Evolutionary conservation across 2,797 vertebrate genomes (phyloP).

Genomic region (Sebastolobus altivelis): DNA sequence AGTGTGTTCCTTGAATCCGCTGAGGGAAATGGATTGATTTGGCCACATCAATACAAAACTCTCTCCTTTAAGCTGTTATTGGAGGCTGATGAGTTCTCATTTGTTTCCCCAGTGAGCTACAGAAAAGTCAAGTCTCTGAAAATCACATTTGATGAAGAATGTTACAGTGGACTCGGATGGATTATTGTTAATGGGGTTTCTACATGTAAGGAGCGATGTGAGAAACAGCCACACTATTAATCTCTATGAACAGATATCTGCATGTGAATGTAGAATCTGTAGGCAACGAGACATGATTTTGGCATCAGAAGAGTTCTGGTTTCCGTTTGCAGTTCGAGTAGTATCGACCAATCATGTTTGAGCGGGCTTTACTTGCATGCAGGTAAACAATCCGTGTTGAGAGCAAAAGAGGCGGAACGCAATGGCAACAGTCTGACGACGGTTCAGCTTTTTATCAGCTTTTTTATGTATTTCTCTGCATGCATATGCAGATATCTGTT

Average conservation of each 20-base stretch:
- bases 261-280: background rate
- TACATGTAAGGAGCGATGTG: background rate
- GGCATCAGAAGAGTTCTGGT: background rate
- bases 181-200: background rate
- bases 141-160: conserved; percentile 3
- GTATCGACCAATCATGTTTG: background rate
- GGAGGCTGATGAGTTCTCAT: background rate
- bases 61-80: background rate
- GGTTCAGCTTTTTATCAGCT: too few species aligned
- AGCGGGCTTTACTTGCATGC: background rate
- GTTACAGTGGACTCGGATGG: background rate
- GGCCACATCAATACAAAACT: conserved; percentile 1
- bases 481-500: too few species aligned
- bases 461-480: too few species aligned
- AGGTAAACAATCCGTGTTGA: too few species aligned
- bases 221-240: background rate
- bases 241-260: background rate
- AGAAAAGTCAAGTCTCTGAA: background rate
- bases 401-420: too few species aligned
- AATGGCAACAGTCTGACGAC: too few species aligned
- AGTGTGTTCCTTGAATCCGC: background rate
- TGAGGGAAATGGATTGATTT: conserved; percentile 15
- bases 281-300: background rate
- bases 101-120: background rate
- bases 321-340: background rate